Conservation (phyloP, 2,113 vertebrate genomes). For the Microtus pennsylvanicus region DNA sequence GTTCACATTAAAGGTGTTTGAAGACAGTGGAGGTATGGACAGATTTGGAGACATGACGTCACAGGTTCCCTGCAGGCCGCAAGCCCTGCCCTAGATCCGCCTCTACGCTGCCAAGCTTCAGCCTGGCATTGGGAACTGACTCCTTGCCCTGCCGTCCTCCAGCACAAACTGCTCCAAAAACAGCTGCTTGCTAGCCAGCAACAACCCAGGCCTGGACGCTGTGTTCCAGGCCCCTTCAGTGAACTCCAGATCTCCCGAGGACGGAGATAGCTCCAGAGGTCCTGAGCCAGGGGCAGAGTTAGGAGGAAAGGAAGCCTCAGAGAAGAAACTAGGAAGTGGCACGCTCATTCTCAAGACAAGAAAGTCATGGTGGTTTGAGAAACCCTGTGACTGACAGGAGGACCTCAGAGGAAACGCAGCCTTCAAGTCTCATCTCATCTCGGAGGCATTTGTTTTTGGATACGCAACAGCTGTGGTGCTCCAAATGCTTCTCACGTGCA, state of each 20-base stretch:
- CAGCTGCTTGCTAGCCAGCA: constrained; percentile 68
- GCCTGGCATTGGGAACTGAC: background rate
- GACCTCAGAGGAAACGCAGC: background rate
- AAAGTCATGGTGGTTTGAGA: background rate
- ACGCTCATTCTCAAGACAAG: background rate
- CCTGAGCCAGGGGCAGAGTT: background rate
- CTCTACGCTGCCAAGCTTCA: background rate
- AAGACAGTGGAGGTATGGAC: background rate
- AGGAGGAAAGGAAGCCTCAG: background rate
- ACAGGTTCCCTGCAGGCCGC: background rate
- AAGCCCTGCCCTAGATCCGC: background rate
- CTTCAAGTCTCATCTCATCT: background rate
- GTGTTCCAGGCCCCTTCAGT: constrained; percentile 36
- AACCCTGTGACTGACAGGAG: fast-evolving
- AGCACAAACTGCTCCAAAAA: constrained; percentile 52
- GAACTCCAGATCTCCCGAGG: constrained; percentile 33
- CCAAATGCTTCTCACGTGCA: constrained; percentile 39
- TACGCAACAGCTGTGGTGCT: constrained; percentile 33
- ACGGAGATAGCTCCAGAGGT: background rate
- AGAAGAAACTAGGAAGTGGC: background rate
- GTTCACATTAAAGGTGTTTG: background rate
- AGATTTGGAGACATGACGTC: background rate
- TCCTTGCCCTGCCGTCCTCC: background rate
- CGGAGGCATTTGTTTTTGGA: constrained; percentile 60
- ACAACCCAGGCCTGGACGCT: constrained; percentile 48